Evolutionary conservation across 2,113 vertebrate genomes (phyloP).

Genomic region (Melanocharis versteri): DNA sequence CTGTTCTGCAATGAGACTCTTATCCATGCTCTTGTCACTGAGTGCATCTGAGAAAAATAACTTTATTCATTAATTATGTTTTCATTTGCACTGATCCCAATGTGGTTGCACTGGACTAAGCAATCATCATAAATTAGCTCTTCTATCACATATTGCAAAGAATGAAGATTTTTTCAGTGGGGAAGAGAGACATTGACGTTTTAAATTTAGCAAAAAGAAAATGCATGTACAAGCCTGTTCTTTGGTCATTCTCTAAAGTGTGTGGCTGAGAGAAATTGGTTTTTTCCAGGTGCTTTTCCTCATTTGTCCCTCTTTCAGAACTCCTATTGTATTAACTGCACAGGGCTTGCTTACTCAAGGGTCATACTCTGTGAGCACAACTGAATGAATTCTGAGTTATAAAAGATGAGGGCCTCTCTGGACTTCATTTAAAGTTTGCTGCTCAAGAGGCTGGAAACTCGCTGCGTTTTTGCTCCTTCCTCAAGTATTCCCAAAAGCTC

Average conservation of each 20-base stretch:
- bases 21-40: neutral
- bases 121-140: neutral
- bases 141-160: neutral
- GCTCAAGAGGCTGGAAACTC: conserved; percentile 9
- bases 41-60: neutral
- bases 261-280: neutral
- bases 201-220: neutral
- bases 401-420: neutral
- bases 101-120: neutral
- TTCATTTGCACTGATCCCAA: neutral
- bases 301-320: neutral
- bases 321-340: neutral
- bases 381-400: neutral
- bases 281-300: neutral
- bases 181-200: neutral
- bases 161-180: neutral
- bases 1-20: neutral
- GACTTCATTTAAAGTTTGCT: conserved; percentile 56
- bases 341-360: neutral
- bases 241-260: neutral
- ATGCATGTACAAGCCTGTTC: accelerated
- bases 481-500: conserved; percentile 40
- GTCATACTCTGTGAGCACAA: neutral
- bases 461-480: neutral
- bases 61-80: neutral